Percentiles rank a stretch among this genome's conserved stretches.
phyloP scores from a whole-genome alignment of 92 coral and sea anemone genomes.

The Palythoa heliodiscus region DNA sequence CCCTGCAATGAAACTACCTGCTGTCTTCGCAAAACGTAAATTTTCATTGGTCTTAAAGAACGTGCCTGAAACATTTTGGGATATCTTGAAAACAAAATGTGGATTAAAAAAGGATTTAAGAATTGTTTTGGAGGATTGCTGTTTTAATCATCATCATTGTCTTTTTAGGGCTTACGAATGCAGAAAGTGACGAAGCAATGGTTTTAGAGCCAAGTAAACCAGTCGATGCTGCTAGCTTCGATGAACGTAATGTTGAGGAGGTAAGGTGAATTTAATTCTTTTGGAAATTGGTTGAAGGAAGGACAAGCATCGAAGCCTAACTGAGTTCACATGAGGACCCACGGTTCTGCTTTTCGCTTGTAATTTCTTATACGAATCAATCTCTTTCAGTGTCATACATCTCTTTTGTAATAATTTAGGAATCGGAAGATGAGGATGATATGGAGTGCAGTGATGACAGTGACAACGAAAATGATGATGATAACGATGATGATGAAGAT shows the following conservation, averaged over 20 bases:
- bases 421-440: background rate
- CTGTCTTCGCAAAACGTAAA: no score
- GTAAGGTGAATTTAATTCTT: slow-evolving; percentile 19
- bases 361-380: background rate
- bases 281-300: no score
- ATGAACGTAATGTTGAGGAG: slow-evolving; percentile 60
- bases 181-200: slow-evolving; percentile 81
- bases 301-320: no score
- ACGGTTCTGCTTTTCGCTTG: no score
- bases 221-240: slow-evolving; percentile 65
- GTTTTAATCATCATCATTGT: background rate
- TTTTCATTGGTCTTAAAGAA: no score
- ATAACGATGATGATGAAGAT: slow-evolving; percentile 9
- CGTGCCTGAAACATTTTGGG: no score
- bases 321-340: no score
- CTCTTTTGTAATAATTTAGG: background rate
- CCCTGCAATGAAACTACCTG: no score
- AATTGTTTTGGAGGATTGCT: background rate
- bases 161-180: slow-evolving; percentile 58
- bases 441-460: background rate
- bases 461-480: background rate
- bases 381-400: no score
- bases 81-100: background rate
- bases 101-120: background rate
- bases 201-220: slow-evolving; percentile 87